Conservation (phyloP, 2,113 vertebrate genomes). For the Labeo rohita region DNA sequence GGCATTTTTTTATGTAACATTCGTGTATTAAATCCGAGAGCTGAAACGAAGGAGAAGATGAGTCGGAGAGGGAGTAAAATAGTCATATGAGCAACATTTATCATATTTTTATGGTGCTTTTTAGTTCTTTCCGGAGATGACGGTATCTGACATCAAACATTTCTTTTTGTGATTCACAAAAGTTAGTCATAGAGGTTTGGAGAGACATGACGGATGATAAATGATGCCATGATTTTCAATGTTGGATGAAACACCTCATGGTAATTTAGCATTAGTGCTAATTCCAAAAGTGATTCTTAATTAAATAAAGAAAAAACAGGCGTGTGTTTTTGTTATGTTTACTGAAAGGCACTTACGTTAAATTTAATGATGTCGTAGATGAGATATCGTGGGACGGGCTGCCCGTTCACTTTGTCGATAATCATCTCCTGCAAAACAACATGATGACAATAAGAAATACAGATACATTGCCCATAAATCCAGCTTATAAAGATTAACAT, state of each 20-base stretch:
- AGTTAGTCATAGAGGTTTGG: not conserved
- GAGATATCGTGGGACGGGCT: conserved; percentile 93
- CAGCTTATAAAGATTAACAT: not conserved
- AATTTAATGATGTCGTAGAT: conserved; percentile 99
- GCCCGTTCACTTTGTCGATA: conserved; percentile 96
- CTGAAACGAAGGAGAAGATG: not conserved
- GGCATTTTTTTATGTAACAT: not conserved
- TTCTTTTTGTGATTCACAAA: not conserved
- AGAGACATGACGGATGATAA: not conserved
- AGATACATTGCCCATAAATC: not conserved
- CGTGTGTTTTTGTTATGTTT: not conserved
- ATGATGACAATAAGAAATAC: conserved; percentile 27
- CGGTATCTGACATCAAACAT: not conserved
- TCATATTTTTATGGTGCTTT: not conserved
- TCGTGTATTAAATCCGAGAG: not conserved
- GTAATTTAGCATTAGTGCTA: not conserved
- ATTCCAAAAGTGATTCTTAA: not conserved
- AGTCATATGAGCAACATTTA: not conserved
- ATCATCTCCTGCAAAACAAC: conserved; percentile 92
- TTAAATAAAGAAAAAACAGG: not conserved
- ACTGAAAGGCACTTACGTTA: conserved; percentile 83
- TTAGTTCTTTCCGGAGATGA: not conserved
- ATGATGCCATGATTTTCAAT: not conserved
- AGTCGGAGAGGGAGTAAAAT: not conserved
- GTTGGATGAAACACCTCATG: not conserved